Evolutionary conservation across 2,113 vertebrate species (phyloP).

Genomic region (Scopus umbretta): DNA sequence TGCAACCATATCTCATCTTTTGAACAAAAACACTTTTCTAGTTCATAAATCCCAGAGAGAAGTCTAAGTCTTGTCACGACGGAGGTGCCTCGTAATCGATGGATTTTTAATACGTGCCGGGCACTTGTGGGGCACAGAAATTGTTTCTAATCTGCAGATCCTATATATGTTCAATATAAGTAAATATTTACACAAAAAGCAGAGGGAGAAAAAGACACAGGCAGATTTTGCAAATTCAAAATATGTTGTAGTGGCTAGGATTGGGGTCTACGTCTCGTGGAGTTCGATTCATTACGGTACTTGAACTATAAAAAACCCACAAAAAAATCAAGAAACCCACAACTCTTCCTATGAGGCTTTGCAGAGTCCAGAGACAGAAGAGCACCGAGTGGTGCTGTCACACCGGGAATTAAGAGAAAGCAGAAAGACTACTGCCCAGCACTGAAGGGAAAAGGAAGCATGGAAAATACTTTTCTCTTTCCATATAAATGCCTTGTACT

Average conservation of each 20-base stretch:
- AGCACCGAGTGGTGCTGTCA: background rate
- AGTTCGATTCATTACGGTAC: background rate
- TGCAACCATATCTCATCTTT: background rate
- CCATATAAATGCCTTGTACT: background rate
- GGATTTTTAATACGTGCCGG: background rate
- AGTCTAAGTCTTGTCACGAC: background rate
- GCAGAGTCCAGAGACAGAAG: background rate
- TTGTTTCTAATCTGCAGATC: background rate
- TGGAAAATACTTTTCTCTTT: background rate
- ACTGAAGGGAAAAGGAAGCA: background rate
- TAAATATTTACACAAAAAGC: background rate
- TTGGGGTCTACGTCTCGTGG: background rate
- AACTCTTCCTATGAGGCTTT: background rate
- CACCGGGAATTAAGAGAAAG: background rate
- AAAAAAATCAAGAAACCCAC: background rate
- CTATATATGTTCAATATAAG: background rate
- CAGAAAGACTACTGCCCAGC: background rate
- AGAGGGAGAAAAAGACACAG: no score
- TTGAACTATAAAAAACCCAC: background rate
- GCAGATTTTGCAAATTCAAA: background rate
- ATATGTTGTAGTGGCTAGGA: background rate
- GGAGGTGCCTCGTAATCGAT: rapidly evolving
- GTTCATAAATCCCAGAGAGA: background rate
- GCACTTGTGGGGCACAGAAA: background rate
- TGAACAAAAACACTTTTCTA: background rate